Conservation (phyloP, 1,140 invertebrate genomes). For the Drosophila tsacasi region DNA sequence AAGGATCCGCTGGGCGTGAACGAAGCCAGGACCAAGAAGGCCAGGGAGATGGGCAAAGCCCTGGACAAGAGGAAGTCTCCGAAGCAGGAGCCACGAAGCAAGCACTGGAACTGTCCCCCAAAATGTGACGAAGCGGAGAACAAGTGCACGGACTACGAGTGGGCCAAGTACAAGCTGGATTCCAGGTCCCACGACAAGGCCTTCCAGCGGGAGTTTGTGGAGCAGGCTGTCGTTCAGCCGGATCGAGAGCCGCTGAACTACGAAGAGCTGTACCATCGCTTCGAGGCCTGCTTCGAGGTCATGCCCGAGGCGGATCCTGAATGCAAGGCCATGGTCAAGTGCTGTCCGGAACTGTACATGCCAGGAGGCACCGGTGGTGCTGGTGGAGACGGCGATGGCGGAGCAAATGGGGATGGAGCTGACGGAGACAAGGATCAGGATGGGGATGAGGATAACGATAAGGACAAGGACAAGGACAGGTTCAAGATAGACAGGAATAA, state of each 20-base stretch:
- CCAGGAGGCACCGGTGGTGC: neutral
- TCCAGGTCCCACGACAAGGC: constrained; percentile 19
- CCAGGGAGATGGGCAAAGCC: neutral
- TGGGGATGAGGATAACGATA: too few relatives aligned
- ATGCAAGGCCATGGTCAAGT: constrained; percentile 22
- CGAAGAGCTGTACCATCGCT: constrained; percentile 49
- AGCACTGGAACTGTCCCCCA: constrained; percentile 27
- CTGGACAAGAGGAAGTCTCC: constrained; percentile 4
- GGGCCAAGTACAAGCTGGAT: constrained; percentile 53
- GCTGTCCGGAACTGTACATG: constrained; percentile 16
- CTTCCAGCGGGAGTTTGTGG: constrained; percentile 10
- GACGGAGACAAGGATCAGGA: neutral
- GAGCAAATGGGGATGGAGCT: neutral
- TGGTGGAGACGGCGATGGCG: neutral
- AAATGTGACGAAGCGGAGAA: constrained; percentile 18
- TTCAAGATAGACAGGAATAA: neutral
- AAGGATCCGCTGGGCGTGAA: constrained; percentile 6
- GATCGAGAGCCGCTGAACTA: constrained; percentile 42
- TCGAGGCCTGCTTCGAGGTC: constrained; percentile 49
- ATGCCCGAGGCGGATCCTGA: neutral
- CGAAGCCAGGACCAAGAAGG: neutral
- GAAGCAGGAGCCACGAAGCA: constrained; percentile 4
- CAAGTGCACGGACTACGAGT: constrained; percentile 50
- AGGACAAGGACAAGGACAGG: neutral
- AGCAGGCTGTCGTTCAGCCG: neutral